These are phyloP conservation scores for Danaus plexippus DNA, from an alignment of 1,140 invertebrate species.

Conservation along the genomic window DNA sequence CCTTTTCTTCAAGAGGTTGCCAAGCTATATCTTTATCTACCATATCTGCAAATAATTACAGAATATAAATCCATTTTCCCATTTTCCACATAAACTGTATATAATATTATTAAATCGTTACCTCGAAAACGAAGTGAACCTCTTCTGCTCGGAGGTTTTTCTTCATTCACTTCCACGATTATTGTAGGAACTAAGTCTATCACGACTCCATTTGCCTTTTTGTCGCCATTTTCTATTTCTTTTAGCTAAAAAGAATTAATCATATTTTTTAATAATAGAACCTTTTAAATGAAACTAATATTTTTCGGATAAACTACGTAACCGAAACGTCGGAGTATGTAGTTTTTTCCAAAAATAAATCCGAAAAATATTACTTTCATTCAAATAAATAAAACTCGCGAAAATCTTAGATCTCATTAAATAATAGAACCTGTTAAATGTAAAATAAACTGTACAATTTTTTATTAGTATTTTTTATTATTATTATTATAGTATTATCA, in stretches of 20 bases:
- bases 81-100: background rate
- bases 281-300: conserved; percentile 4
- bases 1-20: conserved; percentile 67
- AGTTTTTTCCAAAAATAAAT: too few relatives aligned
- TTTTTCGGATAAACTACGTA: conserved; percentile 7
- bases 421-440: too few relatives aligned
- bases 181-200: conserved; percentile 47
- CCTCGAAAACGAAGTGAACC: conserved; percentile 58
- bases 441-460: too few relatives aligned
- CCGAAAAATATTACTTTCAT: too few relatives aligned
- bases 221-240: conserved; percentile 39
- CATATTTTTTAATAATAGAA: conserved; percentile 7
- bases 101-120: conserved; percentile 14
- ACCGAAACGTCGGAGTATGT: too few relatives aligned
- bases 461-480: too few relatives aligned
- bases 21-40: conserved; percentile 65
- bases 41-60: conserved; percentile 37
- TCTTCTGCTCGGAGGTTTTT: conserved; percentile 39
- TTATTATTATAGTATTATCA: too few relatives aligned
- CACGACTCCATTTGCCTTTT: conserved; percentile 50
- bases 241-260: conserved; percentile 32
- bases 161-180: conserved; percentile 47
- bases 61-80: background rate
- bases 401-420: too few relatives aligned
- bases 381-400: too few relatives aligned